Base-by-base conservation (phyloP, 2,797 vertebrate genomes). In the Acanthornis magna region DNA sequence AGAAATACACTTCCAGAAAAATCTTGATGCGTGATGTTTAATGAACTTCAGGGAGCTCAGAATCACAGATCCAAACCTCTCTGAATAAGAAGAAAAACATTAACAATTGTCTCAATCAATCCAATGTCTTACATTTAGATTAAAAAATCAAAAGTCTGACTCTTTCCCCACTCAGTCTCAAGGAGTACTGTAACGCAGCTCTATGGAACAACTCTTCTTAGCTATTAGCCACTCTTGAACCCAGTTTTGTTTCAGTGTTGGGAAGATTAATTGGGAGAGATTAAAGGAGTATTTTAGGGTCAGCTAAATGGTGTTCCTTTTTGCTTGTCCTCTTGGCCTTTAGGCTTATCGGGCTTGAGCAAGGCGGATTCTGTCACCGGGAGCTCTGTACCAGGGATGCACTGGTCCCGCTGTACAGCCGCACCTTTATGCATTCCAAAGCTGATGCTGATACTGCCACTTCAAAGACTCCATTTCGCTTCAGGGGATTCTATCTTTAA, bases 381-480 rank as follows among this genome's bases (percentile, higher is more conserved):
- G 47, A 85, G 78, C 79, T 88, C 50, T 73, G 67, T 63, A 58
- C 26, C 66, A 45, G 53, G 1, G 1, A 25, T 14, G 40, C 22
- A 11, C 29, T 17, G 65, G 83, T 74, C 75, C 48, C 0, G 3
- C 67, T 51, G 23, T 22, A 40, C 0, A 48, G 1, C 74, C 5
- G n/a, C 68, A 94, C 93, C 89, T 95, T 96, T 81, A 67, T 95
- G 82, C 91, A 95, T 96, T 93, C 4, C 18, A 89, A 89, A 80
- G 61, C 73, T 91, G 88, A 71, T 88, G 74, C 81, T 83, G 95
- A 95, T 93, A 91, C 71, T 89, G 81, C 95, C 91, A 91, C 95
- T 97, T 97, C 96, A 97, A 97, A 97, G 96, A 84, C 86, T 92
- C 82, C 73, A 89, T 93, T 95, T 95, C 5, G 73, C 97, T 97